Conservation (phyloP, 2,113 vertebrate genomes). For the Nibea coibor region DNA sequence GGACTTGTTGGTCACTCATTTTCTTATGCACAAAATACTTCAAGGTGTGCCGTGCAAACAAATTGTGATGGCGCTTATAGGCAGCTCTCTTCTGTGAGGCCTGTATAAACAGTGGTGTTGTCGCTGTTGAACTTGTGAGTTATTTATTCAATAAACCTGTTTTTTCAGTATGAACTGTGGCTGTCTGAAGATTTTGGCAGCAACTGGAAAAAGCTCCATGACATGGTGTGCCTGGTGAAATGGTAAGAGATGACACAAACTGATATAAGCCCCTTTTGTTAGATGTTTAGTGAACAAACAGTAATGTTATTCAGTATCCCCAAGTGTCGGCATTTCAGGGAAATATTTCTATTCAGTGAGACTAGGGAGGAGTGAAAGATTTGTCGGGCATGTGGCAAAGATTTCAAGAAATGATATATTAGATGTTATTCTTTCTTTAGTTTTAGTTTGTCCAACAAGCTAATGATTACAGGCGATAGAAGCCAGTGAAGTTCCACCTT, state of each 20-base stretch:
- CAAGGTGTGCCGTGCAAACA: no score
- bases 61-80: no score
- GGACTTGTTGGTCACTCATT: slow-evolving; percentile 10
- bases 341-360: neutral
- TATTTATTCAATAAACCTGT: neutral
- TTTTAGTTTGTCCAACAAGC: neutral
- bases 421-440: neutral
- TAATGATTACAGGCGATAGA: neutral
- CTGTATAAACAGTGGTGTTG: neutral
- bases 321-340: neutral
- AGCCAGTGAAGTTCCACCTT: accelerated
- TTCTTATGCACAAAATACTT: slow-evolving; percentile 21
- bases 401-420: slow-evolving; percentile 14
- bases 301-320: neutral
- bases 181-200: slow-evolving; percentile 90
- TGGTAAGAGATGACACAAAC: slow-evolving; percentile 85
- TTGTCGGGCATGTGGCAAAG: neutral
- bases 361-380: neutral
- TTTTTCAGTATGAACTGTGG: slow-evolving; percentile 90
- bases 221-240: slow-evolving; percentile 90
- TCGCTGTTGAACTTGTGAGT: neutral
- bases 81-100: neutral
- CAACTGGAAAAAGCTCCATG: slow-evolving; percentile 89
- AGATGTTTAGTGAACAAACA: neutral
- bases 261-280: neutral